Evolutionary conservation across 1,140 invertebrate genomes (phyloP), one percentile per base, ranked within the genome.

Genomic region (Amyelois transitella): DNA sequence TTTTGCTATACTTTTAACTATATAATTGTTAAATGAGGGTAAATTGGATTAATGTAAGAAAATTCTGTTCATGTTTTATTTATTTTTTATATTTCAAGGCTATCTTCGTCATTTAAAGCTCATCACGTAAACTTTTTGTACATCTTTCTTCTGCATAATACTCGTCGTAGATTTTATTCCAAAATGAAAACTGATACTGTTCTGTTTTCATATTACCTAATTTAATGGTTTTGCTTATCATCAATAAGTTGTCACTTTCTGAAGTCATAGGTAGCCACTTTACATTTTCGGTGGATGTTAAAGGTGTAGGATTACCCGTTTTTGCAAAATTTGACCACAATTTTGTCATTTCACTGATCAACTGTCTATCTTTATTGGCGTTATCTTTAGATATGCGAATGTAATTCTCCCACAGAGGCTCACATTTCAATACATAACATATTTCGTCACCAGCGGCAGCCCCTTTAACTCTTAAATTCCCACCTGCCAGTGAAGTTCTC

Each of bases 261-360:
- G 25, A 19, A 18, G 69, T 70, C 62, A 79, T 71, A 5, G 72
- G 68, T 18, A 65, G 65, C 83, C 83, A 86, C 20, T 63, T 72
- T 12, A 63, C 43, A 52, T 69, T 71, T 14, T 48, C 53, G 43
- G 22, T 20, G 50, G 60, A 55, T 10, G 51, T 56, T 1, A 19
- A 20, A 14, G 73, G 75, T 32, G 78, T 88, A 10, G 88, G 88
- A 51, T 88, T 58, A 4, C 81, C 84, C 55, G 51, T 70, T 68
- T 85, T 88, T 6, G 84, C 88, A 72, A 90, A 90, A 69, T 89
- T 88, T 3, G 81, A 59, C 88, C 88, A 90, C 57, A 89, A 56
- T 56, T 68, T 64, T 3, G 77, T 62, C n/a, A 89, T 70, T 56
- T 76, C 58, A 51, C 65, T 77, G 14, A 88, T 79, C 54, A 86